Base-by-base conservation (phyloP, 2,113 vertebrate genomes). In the Chaenocephalus aceratus region DNA sequence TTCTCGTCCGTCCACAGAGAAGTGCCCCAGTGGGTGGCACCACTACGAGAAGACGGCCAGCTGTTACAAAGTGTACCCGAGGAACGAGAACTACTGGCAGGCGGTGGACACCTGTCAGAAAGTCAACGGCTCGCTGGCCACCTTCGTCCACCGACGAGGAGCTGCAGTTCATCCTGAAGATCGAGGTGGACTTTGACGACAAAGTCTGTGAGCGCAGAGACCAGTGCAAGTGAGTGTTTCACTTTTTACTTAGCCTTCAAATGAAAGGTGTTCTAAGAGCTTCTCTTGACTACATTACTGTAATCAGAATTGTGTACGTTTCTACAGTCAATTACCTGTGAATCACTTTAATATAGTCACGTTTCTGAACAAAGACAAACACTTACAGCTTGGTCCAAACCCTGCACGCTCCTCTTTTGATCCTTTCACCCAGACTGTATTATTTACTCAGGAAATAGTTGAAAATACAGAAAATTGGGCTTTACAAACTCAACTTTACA, bases 41-140 rank as follows among this genome's bases (percentile, higher is more conserved):
- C 97, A 99, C 93, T 99, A 99, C 21, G 98, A 99, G 91, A 97
- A 97, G 92, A 99, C 98, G 0, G 96, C 97, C 79, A 99, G 98
- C 94, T 99, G 98, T 75, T 99, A 99, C 82, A 96, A 96, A 74
- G 97, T 98, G n/a, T 99, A 98, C 93, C 92, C 97, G 89, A 95
- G 91, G 1, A 97, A 95, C 0, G 97, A 99, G 94, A 97, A 98
- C 94, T 99, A 98, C 95, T 99, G 98, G 98, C 97, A 99, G 0
- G 98, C 98, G 0, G 96, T 97, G 45, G 97, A 99, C 79, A 98
- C 96, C 2, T 99, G 98, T 78, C 97, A 99, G 95, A 96, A 96
- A 1, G 96, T 97, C 72, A 99, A 99, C 0, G 97, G 96, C 9
- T 99, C 98, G 0, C 88, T 99, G 1, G 98, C 98, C 3, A 99